Evolutionary conservation across 2,113 vertebrate genomes (phyloP).

Genomic region (Poecile atricapillus): DNA sequence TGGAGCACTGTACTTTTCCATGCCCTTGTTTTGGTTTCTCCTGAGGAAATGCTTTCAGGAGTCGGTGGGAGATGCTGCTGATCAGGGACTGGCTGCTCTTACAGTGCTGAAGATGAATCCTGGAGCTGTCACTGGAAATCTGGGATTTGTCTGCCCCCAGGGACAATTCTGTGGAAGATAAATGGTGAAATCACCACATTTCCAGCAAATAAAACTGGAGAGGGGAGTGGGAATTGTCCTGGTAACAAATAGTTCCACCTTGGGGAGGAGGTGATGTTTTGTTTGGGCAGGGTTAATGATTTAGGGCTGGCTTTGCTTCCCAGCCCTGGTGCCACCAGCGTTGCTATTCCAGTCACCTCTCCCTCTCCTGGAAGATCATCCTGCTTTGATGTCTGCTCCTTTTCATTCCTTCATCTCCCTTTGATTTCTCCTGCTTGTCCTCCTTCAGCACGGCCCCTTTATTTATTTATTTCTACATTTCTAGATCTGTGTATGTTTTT

Average conservation of each 20-base stretch:
- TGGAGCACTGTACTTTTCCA: rapidly evolving
- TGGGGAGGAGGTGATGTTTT: neutral
- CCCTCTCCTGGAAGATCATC: neutral
- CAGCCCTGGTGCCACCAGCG: neutral
- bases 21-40: neutral
- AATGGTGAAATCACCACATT: neutral
- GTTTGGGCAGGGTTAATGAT: neutral
- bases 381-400: slow-evolving; percentile 8
- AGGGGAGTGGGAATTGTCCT: neutral
- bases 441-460: neutral
- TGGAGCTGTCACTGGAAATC: rapidly evolving
- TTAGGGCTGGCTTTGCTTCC: neutral
- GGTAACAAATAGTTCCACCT: neutral
- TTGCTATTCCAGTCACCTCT: neutral
- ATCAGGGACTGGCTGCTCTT: neutral
- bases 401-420: neutral
- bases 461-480: neutral
- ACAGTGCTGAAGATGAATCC: neutral
- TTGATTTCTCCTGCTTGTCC: neutral
- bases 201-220: neutral
- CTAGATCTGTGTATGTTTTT: neutral
- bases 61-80: neutral
- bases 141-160: neutral
- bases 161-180: rapidly evolving
- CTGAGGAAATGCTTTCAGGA: rapidly evolving